Base-by-base conservation (phyloP, 2,113 vertebrate genomes). In the Charadrius vociferus region DNA sequence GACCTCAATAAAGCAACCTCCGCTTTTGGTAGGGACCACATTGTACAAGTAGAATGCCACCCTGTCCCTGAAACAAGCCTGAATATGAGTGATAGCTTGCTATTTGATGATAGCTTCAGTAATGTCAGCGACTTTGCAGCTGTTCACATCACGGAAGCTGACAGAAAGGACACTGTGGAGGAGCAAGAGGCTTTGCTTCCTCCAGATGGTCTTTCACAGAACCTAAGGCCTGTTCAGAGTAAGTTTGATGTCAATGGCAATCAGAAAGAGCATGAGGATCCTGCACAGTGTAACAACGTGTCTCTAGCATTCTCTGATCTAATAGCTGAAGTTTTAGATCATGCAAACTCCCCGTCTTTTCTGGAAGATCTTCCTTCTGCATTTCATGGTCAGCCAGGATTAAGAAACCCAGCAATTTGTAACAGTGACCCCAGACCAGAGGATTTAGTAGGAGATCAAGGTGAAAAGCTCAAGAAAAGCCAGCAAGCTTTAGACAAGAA, bases 61-160 rank as follows among this genome's bases (percentile, higher is more conserved):
- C 56, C 87, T 77, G 81, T 78, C 68, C 66, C 90, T 16, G 98
- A 98, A 90, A 98, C 97, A 61, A 99, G 98, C 89, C 95, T 98
- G 32, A 99, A 99, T 96, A 97, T 98, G 91, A 99, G 99, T 92
- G 98, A 98, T 72, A 98, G 98, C 97, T 99, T 99, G 93, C 96
- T 99, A 15, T 99, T 99, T 84, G 98, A 99, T 91, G 99, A 99
- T 90, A 99, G 99, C 97, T 98, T 99, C 79, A 98, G 96, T 86
- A 98, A 99, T 78, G 62, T 63, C 56, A 86, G 39, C 4, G 98
- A 97, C 86, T 97, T 98, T 77, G 90, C 98, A 73, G 97, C 98
- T 80, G 95, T 88, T 67, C 97, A 84, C 56, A 87, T 96, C 59
- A 72, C 45, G 20, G 94, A 97, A 53, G 34, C 32, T 81, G 90